Evolutionary conservation across 2,113 vertebrate genomes (phyloP).

Genomic region (Eulacestoma nigropectus): DNA sequence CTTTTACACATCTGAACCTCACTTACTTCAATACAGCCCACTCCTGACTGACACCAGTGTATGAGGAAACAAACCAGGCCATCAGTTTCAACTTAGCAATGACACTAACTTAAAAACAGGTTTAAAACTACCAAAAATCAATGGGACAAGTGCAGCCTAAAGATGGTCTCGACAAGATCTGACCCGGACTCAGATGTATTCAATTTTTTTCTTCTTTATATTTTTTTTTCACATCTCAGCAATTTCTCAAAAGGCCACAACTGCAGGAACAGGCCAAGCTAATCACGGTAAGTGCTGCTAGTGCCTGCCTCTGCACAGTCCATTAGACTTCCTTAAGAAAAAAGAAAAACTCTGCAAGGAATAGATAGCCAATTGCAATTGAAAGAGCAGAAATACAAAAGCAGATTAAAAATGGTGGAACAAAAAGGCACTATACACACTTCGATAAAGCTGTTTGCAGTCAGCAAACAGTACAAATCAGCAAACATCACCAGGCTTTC

Average conservation of each 20-base stretch:
- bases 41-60: neutral
- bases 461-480: neutral
- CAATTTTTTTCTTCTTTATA: no score
- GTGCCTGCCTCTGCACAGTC: neutral
- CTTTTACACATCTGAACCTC: neutral
- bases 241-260: neutral
- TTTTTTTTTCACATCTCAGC: neutral
- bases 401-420: neutral
- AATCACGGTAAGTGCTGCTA: neutral
- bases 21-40: neutral
- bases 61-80: neutral
- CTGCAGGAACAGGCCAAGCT: neutral
- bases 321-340: neutral
- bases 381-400: neutral
- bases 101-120: neutral
- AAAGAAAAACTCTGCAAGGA: neutral
- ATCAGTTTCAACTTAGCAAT: neutral
- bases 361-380: neutral
- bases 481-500: neutral
- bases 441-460: neutral
- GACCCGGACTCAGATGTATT: neutral
- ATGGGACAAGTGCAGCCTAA: neutral
- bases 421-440: neutral
- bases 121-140: neutral
- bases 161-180: neutral